Conservation (phyloP, 2,888 invertebrate species). For the Ectemnius cavifrons region DNA sequence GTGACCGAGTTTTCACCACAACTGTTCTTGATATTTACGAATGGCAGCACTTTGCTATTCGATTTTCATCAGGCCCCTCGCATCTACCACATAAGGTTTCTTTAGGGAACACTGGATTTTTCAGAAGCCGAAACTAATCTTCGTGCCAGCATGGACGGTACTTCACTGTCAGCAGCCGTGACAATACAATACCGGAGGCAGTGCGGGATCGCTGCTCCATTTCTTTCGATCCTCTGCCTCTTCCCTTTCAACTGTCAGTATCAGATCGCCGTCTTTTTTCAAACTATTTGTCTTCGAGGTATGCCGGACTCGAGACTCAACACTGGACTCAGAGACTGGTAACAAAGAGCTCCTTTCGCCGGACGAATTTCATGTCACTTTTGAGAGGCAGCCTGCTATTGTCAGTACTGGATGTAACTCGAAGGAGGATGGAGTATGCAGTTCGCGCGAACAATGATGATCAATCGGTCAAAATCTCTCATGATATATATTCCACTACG, state of each 20-base stretch:
- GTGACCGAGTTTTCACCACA: conserved; percentile 1
- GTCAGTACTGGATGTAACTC: neutral
- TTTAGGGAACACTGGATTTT: conserved; percentile 49
- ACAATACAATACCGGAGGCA: conserved; percentile 50
- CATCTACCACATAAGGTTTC: conserved; percentile 31
- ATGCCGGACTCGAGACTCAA: neutral
- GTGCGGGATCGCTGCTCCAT: conserved; percentile 37
- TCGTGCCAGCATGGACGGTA: conserved; percentile 49
- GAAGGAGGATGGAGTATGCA: neutral
- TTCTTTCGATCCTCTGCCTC: conserved; percentile 42
- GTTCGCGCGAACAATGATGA: neutral
- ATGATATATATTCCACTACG: too few species aligned
- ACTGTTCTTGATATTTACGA: conserved; percentile 43
- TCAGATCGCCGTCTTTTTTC: conserved; percentile 43
- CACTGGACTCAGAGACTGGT: neutral
- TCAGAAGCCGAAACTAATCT: conserved; percentile 58
- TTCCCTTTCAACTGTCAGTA: conserved; percentile 48
- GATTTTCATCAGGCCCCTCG: conserved; percentile 41
- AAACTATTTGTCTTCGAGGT: conserved; percentile 37
- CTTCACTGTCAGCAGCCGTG: conserved; percentile 57
- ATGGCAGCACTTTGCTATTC: conserved; percentile 30
- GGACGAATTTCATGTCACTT: conserved; percentile 7
- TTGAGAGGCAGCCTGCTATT: neutral
- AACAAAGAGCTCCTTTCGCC: neutral
- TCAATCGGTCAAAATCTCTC: neutral